Percentiles rank a stretch among this genome's conserved stretches.
Conservation (phyloP, 2,888 invertebrate species). For the Drosophila nr. perissopoda region DNA sequence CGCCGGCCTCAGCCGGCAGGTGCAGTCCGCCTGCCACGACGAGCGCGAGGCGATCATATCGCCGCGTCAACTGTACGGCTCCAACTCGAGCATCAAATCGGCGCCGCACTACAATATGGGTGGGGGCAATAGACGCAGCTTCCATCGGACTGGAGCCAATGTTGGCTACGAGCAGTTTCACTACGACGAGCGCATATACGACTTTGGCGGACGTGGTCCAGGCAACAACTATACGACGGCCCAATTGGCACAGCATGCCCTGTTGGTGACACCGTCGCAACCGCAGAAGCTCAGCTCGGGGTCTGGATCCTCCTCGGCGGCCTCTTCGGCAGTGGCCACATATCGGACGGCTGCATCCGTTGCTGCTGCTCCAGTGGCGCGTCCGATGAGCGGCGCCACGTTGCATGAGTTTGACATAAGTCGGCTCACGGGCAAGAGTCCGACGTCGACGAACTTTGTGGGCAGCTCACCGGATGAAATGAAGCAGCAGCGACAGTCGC, state of each 20-base stretch:
- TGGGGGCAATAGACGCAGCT: conserved; percentile 60
- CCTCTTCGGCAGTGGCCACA: conserved; percentile 71
- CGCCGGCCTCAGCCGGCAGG: conserved; percentile 82
- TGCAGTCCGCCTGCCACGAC: conserved; percentile 78
- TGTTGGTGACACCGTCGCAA: conserved; percentile 33
- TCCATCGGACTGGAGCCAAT: conserved; percentile 58
- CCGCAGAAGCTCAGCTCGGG: conserved; percentile 74
- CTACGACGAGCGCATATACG: conserved; percentile 84
- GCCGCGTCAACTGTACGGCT: conserved; percentile 84
- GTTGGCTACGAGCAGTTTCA: conserved; percentile 73
- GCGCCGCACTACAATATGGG: conserved; percentile 85
- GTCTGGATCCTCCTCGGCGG: conserved; percentile 77
- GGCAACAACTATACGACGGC: conserved; percentile 77
- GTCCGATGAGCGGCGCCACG: conserved; percentile 64
- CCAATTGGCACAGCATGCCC: conserved; percentile 41
- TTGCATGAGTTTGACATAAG: conserved; percentile 85
- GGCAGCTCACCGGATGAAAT: conserved; percentile 75
- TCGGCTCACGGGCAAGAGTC: conserved; percentile 85
- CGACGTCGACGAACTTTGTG: conserved; percentile 82
- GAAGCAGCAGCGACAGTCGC: conserved; percentile 48
- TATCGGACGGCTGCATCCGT: conserved; percentile 52
- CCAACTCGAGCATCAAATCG: conserved; percentile 85
- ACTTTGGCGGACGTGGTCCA: conserved; percentile 83
- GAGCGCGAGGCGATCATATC: conserved; percentile 73
- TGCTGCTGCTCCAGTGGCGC: conserved; percentile 38